Evolutionary conservation across 2,113 vertebrate genomes (phyloP).

Genomic region (Dipodomys ordii): DNA sequence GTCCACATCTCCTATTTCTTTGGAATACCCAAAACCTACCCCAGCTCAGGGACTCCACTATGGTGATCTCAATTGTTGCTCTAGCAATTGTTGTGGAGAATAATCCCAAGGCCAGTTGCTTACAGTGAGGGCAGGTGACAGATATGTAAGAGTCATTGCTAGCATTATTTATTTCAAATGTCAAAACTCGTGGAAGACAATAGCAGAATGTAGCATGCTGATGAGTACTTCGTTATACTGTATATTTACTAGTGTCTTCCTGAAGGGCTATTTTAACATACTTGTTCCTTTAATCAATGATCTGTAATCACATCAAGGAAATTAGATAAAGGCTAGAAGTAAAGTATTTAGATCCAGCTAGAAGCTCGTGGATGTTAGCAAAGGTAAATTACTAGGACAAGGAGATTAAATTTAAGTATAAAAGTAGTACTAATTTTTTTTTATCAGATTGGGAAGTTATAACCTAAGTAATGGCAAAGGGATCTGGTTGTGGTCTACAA

Average conservation of each 20-base stretch:
- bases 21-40: neutral
- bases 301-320: neutral
- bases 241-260: neutral
- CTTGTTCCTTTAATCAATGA: neutral
- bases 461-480: neutral
- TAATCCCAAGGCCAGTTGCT: neutral
- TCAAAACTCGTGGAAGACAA: neutral
- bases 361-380: neutral
- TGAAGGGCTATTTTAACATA: constrained; percentile 8
- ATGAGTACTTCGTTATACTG: neutral
- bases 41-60: neutral
- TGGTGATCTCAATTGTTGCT: neutral
- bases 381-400: neutral
- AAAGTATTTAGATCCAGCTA: neutral
- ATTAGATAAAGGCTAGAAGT: constrained; percentile 21
- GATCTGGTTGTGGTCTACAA: neutral
- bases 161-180: neutral
- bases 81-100: neutral
- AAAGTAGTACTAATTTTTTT: neutral
- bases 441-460: neutral
- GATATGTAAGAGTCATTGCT: neutral
- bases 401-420: neutral
- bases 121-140: neutral
- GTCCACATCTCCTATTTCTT: neutral
- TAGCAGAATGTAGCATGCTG: neutral